Conservation (phyloP, 2,797 vertebrate species). For the Phaenicophaeus curvirostris region DNA sequence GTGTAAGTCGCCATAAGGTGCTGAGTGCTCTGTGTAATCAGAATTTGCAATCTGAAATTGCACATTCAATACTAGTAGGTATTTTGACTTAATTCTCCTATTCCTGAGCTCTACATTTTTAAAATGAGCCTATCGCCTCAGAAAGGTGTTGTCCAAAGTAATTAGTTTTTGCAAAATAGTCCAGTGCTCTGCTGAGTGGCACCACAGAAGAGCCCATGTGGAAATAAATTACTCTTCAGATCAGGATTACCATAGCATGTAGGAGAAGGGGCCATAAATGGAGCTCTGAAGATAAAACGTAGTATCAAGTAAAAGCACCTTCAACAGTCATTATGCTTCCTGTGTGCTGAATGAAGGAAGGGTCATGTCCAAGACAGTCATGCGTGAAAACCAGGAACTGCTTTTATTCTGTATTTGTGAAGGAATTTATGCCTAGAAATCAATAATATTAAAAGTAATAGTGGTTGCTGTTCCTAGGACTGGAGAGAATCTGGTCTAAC, state of each 20-base stretch:
- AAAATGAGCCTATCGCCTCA: conserved; percentile 4
- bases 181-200: conserved; percentile 18
- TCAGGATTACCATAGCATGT: neutral
- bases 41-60: neutral
- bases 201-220: neutral
- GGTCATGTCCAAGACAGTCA: neutral
- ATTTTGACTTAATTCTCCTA: conserved; percentile 13
- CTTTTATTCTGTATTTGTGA: neutral
- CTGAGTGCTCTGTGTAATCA: neutral
- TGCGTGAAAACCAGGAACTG: neutral
- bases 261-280: neutral
- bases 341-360: neutral
- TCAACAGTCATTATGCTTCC: neutral
- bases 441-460: neutral
- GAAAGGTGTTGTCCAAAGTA: conserved; percentile 23
- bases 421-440: neutral
- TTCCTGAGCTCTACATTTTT: neutral
- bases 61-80: neutral
- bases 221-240: conserved; percentile 16
- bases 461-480: neutral
- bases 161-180: conserved; percentile 26
- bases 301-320: neutral
- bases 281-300: neutral
- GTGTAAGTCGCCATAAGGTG: neutral
- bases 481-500: neutral